These are phyloP conservation scores for Aelia acuminata DNA, from an alignment of 2,888 invertebrate genomes.

Conservation along the genomic window DNA sequence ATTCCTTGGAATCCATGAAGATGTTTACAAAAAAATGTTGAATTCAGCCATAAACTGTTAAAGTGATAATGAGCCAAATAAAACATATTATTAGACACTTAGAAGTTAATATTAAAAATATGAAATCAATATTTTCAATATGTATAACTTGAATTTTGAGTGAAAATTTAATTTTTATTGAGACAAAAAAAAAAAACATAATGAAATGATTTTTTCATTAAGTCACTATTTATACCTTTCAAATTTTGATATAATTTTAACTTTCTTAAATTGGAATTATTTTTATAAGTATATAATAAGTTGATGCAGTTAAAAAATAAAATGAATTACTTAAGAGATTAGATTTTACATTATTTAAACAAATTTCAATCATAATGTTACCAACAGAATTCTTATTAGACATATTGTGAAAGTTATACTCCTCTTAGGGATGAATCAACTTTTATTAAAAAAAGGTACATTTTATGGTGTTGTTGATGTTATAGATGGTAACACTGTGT, in stretches of 20 bases:
- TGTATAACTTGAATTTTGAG: not conserved
- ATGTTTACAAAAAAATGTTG: not conserved
- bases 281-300: conserved; percentile 30
- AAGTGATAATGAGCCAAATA: not conserved
- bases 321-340: not conserved
- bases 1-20: not conserved
- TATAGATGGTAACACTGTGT: conserved; percentile 51
- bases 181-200: not conserved
- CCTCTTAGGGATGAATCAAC: conserved; percentile 33
- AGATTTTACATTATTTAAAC: conserved; percentile 53
- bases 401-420: conserved; percentile 23
- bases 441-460: not conserved
- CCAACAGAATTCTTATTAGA: conserved; percentile 44
- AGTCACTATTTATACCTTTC: not conserved
- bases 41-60: not conserved
- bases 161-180: not conserved
- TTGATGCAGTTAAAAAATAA: not conserved
- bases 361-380: conserved; percentile 23
- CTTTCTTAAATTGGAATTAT: conserved; percentile 20
- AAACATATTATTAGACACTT: not conserved
- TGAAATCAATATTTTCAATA: not conserved
- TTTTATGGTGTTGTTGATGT: conserved; percentile 42
- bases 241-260: conserved; percentile 22
- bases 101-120: not conserved
- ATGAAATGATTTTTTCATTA: not conserved